Conservation (phyloP, 2,113 vertebrate genomes). For the Hystrix cristata region DNA sequence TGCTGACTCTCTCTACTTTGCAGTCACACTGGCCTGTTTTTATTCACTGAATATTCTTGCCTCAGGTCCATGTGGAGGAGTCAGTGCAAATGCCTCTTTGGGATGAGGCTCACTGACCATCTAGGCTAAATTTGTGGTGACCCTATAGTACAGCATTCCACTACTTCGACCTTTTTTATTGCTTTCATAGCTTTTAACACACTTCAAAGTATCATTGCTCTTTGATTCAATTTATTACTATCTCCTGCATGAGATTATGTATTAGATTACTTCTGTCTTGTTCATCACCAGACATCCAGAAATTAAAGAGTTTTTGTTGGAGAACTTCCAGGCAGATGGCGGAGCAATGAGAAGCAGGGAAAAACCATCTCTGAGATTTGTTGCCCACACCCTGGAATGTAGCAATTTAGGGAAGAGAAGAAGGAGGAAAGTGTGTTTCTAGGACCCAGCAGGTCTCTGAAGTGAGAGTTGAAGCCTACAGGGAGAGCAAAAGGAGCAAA, state of each 20-base stretch:
- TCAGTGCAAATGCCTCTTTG: neutral
- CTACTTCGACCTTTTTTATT: neutral
- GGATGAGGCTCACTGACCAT: neutral
- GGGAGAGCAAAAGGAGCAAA: too few relatives aligned
- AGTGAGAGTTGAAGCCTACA: too few relatives aligned
- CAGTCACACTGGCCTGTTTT: neutral
- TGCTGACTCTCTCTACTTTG: neutral
- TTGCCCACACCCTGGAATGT: too few relatives aligned
- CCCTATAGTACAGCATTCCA: neutral
- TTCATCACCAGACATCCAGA: neutral
- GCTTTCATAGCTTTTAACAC: neutral
- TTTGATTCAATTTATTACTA: neutral
- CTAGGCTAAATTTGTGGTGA: neutral
- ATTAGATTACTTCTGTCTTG: neutral
- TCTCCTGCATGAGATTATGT: neutral
- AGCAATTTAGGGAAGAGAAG: too few relatives aligned
- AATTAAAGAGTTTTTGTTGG: neutral
- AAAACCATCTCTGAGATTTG: too few relatives aligned
- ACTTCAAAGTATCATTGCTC: neutral
- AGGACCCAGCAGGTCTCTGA: too few relatives aligned
- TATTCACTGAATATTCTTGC: neutral
- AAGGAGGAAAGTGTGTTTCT: too few relatives aligned
- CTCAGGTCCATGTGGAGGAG: accelerated
- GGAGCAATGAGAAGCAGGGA: too few relatives aligned
- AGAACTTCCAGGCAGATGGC: too few relatives aligned